Percentiles rank a stretch among this genome's conserved stretches.
These are phyloP conservation scores for Acrossocheilus wenchowensis DNA, from an alignment of 2,797 vertebrate species.

Conservation along the genomic window DNA sequence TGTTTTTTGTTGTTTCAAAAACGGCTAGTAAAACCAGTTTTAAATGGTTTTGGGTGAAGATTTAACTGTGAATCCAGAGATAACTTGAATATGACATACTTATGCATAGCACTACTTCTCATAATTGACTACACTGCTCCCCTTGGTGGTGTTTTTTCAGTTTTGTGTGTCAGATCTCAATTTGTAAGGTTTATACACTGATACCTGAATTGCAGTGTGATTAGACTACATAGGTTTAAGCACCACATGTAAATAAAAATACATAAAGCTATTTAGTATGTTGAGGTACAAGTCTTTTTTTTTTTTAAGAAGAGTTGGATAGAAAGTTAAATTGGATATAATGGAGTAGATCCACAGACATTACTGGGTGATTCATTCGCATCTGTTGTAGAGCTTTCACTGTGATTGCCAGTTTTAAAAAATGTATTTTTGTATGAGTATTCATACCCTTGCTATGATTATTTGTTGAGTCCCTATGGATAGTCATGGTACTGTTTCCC, in stretches of 20 bases:
- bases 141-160: not conserved
- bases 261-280: not conserved
- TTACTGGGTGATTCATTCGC: not conserved
- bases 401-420: constrained; percentile 39
- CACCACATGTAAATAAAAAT: constrained; percentile 5
- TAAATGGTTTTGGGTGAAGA: constrained; percentile 9
- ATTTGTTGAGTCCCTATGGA: not conserved
- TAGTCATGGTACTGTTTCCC: constrained; percentile 15
- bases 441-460: not conserved
- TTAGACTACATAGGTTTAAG: constrained; percentile 14
- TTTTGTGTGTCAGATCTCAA: not conserved
- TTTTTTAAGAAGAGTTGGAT: not conserved
- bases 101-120: constrained; percentile 13
- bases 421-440: not conserved
- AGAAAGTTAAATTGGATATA: not conserved
- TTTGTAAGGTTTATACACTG: constrained; percentile 38
- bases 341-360: not conserved
- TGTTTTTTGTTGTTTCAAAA: not conserved
- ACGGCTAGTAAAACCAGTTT: not conserved
- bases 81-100: constrained; percentile 29
- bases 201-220: constrained; percentile 26
- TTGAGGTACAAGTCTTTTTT: not conserved
- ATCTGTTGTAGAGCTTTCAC: constrained; percentile 16
- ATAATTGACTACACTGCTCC: not conserved
- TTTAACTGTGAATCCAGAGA: constrained; percentile 38